phyloP scores from a whole-genome alignment of 2,888 invertebrate genomes.

The Melieria picta region DNA sequence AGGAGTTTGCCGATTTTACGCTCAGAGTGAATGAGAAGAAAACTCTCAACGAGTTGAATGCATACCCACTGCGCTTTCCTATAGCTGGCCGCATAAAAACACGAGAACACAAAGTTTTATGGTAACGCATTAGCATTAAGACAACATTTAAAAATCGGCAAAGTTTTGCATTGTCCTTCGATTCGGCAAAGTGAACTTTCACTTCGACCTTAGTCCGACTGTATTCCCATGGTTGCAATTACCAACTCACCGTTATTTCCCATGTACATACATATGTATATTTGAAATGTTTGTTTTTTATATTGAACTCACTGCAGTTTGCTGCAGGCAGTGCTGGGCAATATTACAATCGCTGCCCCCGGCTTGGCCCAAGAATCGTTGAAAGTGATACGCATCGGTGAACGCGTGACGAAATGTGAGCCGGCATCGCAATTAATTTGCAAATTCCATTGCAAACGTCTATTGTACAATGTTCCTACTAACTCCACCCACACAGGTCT shows the following conservation, averaged over 20 bases:
- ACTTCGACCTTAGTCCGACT: too few relatives aligned
- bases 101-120: conserved; percentile 80
- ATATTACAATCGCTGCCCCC: conserved; percentile 74
- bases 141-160: too few relatives aligned
- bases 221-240: too few relatives aligned
- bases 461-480: conserved; percentile 5
- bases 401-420: conserved; percentile 76
- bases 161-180: too few relatives aligned
- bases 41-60: conserved; percentile 73
- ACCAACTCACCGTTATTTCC: too few relatives aligned
- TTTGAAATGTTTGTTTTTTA: too few relatives aligned
- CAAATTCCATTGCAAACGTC: conserved; percentile 1
- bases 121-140: conserved; percentile 66
- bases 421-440: background rate
- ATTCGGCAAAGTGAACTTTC: too few relatives aligned
- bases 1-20: conserved; percentile 76
- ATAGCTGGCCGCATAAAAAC: conserved; percentile 77
- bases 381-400: conserved; percentile 75
- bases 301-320: conserved; percentile 67
- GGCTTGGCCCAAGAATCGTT: conserved; percentile 76
- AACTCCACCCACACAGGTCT: conserved; percentile 66
- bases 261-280: too few relatives aligned
- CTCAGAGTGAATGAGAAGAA: conserved; percentile 77
- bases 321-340: conserved; percentile 80
- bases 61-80: conserved; percentile 77